These are phyloP conservation scores for Bombyx huttoni DNA, from an alignment of 2,888 invertebrate genomes.

Conservation along the genomic window DNA sequence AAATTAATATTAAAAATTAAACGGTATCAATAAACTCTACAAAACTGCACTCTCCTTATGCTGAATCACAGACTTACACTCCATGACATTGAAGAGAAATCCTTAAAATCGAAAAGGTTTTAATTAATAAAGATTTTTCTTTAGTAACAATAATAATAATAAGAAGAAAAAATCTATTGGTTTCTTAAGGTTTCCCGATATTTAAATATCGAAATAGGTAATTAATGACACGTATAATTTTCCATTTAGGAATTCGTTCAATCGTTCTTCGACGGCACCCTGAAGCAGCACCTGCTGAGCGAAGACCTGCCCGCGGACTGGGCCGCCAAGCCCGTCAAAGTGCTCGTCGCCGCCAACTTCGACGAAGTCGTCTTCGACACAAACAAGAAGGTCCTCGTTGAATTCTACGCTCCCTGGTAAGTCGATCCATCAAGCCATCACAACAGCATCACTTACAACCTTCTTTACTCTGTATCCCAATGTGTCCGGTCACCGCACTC, in stretches of 20 bases:
- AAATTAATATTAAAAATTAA: too few species aligned
- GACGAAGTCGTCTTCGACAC: slow-evolving; percentile 91
- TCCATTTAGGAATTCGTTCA: slow-evolving; percentile 80
- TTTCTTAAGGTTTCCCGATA: too few species aligned
- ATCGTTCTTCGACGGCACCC: slow-evolving; percentile 90
- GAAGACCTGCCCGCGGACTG: slow-evolving; percentile 97
- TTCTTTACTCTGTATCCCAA: too few species aligned
- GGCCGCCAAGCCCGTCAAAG: slow-evolving; percentile 95
- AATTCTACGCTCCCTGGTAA: slow-evolving; percentile 98
- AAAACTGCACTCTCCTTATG: too few species aligned
- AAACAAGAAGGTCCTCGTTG: slow-evolving; percentile 93
- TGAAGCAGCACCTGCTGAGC: slow-evolving; percentile 95
- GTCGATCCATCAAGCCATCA: slow-evolving; percentile 15
- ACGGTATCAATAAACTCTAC: too few species aligned
- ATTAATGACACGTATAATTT: not conserved
- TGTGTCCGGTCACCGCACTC: too few species aligned
- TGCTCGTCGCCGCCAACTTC: slow-evolving; percentile 95
- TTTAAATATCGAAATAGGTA: not conserved
- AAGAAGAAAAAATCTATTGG: too few species aligned
- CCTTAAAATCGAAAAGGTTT: too few species aligned
- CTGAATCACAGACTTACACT: too few species aligned
- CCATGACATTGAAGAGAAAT: too few species aligned
- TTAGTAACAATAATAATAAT: too few species aligned
- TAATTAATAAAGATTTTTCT: too few species aligned
- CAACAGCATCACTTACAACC: not conserved